Conservation (phyloP, 2,888 invertebrate species). For the Dryobota labecula region DNA sequence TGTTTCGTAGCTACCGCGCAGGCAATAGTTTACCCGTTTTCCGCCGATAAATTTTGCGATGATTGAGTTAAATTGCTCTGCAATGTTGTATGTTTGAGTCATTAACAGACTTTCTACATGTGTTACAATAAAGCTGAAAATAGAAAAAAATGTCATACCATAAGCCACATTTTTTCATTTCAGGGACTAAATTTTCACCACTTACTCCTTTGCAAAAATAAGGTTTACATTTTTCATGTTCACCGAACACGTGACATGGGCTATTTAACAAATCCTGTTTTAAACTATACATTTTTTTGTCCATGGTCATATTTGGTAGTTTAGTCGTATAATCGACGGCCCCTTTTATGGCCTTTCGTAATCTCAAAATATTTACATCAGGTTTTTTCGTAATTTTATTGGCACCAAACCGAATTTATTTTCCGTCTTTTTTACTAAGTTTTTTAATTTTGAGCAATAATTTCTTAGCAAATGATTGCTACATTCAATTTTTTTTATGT, state of each 20-base stretch:
- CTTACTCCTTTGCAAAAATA: too few relatives aligned
- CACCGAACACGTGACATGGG: neutral
- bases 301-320: neutral
- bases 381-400: neutral
- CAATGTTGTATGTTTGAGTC: neutral
- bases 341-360: neutral
- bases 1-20: neutral
- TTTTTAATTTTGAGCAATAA: neutral
- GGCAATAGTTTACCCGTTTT: neutral
- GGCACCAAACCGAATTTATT: constrained; percentile 2
- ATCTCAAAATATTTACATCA: neutral
- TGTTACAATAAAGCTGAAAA: neutral
- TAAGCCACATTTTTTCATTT: neutral
- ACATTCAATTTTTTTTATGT: constrained; percentile 1
- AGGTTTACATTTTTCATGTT: neutral
- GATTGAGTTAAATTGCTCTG: neutral
- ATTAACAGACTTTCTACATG: neutral
- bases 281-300: neutral
- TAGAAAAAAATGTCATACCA: neutral
- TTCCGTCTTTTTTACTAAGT: neutral
- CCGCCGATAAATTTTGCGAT: neutral
- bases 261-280: constrained; percentile 1
- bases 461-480: constrained; percentile 3
- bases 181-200: neutral
- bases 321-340: neutral